phyloP scores from a whole-genome alignment of 2,797 vertebrate genomes.

The Phalanger gymnotis region DNA sequence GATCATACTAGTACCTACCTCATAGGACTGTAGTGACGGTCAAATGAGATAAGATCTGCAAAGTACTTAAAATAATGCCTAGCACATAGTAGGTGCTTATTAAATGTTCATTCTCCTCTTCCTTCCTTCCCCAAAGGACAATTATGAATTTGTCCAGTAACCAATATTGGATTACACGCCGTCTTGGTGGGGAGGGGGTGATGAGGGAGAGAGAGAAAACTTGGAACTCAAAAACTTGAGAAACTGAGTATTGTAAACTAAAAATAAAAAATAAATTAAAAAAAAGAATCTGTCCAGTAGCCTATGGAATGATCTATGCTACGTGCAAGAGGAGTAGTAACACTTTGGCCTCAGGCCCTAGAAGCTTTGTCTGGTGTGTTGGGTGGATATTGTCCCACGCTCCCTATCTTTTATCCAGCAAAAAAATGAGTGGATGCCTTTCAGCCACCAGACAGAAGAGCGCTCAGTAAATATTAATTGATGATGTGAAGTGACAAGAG shows the following conservation, averaged over 20 bases:
- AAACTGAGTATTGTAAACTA: no score
- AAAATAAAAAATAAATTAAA: no score
- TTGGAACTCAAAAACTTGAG: no score
- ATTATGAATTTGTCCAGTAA: neutral
- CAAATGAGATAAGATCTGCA: neutral
- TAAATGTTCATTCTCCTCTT: neutral
- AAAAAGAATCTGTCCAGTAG: neutral
- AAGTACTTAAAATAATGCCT: neutral
- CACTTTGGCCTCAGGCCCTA: neutral
- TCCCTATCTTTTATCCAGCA: neutral
- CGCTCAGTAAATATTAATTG: neutral
- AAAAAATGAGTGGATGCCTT: neutral
- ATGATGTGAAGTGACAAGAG: conserved; percentile 22
- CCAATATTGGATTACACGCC: no score
- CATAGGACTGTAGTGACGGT: neutral
- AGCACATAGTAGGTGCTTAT: neutral
- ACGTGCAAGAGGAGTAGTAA: neutral
- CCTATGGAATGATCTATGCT: neutral
- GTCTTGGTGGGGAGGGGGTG: no score
- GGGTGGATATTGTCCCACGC: neutral
- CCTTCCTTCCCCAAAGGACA: neutral
- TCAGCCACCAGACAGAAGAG: neutral
- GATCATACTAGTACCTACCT: neutral
- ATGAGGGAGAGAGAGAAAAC: no score
- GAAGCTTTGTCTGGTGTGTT: neutral